A percentile compares a stretch with the other conserved stretches of the same genome.
phyloP scores from a whole-genome alignment of 2,797 vertebrate genomes.

The Melopsittacus undulatus region DNA sequence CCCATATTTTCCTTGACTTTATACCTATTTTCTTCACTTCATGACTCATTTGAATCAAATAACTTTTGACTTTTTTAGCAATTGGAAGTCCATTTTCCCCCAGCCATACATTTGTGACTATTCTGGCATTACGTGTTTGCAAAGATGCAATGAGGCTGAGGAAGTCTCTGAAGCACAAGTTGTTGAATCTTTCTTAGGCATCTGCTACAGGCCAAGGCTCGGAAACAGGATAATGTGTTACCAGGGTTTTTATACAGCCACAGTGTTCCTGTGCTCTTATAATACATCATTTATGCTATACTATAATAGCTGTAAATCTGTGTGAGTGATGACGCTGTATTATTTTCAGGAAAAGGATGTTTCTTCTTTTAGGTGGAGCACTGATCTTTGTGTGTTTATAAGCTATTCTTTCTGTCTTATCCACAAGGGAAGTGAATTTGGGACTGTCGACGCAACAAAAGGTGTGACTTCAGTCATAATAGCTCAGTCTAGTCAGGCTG shows the following conservation, averaged over 20 bases:
- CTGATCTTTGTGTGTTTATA: background rate
- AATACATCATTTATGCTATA: background rate
- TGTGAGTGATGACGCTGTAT: background rate
- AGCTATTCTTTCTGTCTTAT: background rate
- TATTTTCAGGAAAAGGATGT: slow-evolving; percentile 2
- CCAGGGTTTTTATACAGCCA: background rate
- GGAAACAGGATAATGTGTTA: background rate
- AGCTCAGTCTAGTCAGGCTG: background rate
- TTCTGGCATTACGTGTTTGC: background rate
- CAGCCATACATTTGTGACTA: background rate
- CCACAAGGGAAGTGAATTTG: background rate
- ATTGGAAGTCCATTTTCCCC: background rate
- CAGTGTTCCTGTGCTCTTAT: background rate
- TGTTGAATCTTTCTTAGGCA: background rate
- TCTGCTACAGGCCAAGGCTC: background rate
- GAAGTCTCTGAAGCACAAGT: background rate
- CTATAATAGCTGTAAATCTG: background rate
- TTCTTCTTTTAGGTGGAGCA: background rate
- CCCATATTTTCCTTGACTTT: background rate
- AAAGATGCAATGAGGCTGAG: background rate
- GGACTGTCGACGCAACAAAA: background rate
- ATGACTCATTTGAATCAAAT: background rate
- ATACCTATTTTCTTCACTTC: background rate
- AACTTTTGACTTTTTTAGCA: background rate
- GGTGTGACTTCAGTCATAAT: background rate